Percentiles rank a stretch among this genome's conserved stretches.
Evolutionary conservation across 2,888 invertebrate genomes (phyloP).

Genomic region (Ariolimax columbianus): DNA sequence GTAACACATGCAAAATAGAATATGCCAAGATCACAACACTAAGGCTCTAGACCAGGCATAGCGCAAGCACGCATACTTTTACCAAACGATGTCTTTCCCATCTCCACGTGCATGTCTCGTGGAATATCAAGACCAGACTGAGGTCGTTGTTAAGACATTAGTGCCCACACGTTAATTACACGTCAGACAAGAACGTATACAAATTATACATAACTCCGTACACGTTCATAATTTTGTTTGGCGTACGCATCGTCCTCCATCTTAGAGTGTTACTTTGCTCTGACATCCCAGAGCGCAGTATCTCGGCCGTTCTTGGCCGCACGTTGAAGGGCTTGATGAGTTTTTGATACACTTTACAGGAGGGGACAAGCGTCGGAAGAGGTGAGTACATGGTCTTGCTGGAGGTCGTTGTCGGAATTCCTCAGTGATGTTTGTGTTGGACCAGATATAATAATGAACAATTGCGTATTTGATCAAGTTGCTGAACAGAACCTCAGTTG

Average conservation of each 20-base stretch:
- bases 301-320: not conserved
- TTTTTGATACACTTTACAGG: constrained; percentile 2
- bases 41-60: too few relatives aligned
- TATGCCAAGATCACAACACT: too few relatives aligned
- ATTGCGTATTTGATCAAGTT: too few relatives aligned
- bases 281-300: not conserved
- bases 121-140: not conserved
- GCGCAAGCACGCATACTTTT: not conserved
- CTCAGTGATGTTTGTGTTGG: too few relatives aligned
- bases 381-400: not conserved
- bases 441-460: too few relatives aligned
- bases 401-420: not conserved
- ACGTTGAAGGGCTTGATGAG: constrained; percentile 14
- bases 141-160: constrained; percentile 27
- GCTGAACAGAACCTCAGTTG: too few relatives aligned
- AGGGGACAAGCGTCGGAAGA: not conserved
- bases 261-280: not conserved
- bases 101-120: not conserved
- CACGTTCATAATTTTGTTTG: constrained; percentile 31
- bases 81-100: not conserved
- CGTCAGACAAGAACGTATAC: not conserved
- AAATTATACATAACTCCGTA: not conserved
- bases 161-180: constrained; percentile 18
- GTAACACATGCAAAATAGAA: too few relatives aligned
- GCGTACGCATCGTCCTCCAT: not conserved